A percentile compares a stretch with the other conserved stretches of the same genome.
Evolutionary conservation across 2,113 vertebrate genomes (phyloP).

Genomic region (Megaceryle torquata): DNA sequence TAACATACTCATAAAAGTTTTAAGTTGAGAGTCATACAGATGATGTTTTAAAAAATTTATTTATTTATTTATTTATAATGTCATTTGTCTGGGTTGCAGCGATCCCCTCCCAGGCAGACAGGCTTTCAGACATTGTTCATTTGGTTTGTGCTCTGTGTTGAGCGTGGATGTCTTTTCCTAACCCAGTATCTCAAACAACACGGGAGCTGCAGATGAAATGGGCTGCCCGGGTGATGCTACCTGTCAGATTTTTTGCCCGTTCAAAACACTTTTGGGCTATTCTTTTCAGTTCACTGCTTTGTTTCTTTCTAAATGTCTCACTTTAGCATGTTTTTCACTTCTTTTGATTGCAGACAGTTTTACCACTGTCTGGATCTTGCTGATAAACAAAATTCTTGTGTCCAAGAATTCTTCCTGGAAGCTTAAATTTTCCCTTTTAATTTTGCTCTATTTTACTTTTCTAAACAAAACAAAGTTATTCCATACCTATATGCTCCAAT

Average conservation of each 20-base stretch:
- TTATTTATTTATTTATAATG: neutral
- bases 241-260: neutral
- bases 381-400: neutral
- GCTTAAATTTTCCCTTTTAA: neutral
- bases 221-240: neutral
- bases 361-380: neutral
- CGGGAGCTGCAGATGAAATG: neutral
- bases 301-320: neutral
- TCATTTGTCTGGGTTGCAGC: neutral
- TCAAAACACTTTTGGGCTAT: neutral
- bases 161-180: neutral
- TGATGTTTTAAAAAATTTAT: neutral
- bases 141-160: neutral
- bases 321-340: neutral
- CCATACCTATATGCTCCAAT: neutral
- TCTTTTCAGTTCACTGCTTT: neutral
- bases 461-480: neutral
- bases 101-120: neutral
- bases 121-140: neutral
- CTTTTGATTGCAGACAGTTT: neutral
- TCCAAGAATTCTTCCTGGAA: neutral
- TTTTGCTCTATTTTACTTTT: neutral
- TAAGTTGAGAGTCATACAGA: neutral
- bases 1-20: neutral
- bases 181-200: rapidly evolving